A percentile compares a stretch with the other conserved stretches of the same genome.
Conservation (phyloP, 2,113 vertebrate genomes). For the Rutilus rutilus region DNA sequence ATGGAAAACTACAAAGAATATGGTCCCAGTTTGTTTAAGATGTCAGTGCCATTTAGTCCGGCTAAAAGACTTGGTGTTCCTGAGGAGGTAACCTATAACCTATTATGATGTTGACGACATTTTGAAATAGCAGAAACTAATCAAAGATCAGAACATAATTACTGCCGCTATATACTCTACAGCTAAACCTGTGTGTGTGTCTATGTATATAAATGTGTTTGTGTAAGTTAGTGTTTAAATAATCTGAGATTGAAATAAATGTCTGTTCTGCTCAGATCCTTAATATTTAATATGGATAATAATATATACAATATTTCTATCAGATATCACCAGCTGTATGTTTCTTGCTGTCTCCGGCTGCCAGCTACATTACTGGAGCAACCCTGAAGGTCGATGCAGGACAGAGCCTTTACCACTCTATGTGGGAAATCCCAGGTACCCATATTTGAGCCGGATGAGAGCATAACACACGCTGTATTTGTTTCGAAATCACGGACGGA, state of each 20-base stretch:
- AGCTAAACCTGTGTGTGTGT: too few species aligned
- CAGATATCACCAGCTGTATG: conserved; percentile 89
- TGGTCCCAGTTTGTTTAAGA: conserved; percentile 75
- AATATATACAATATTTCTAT: background rate
- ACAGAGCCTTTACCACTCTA: conserved; percentile 75
- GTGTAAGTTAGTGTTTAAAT: background rate
- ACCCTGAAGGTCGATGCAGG: conserved; percentile 86
- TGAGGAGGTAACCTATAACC: conserved; percentile 80
- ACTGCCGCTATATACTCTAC: too few species aligned
- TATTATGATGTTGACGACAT: background rate
- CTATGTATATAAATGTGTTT: too few species aligned
- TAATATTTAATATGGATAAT: too few species aligned
- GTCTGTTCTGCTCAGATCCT: too few species aligned
- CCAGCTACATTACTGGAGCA: conserved; percentile 88
- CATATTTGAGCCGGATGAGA: background rate
- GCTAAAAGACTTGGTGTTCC: conserved; percentile 86
- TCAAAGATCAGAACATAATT: too few species aligned
- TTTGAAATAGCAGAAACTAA: background rate
- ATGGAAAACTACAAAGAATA: conserved; percentile 85
- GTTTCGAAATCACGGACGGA: background rate
- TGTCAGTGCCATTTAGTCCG: conserved; percentile 72
- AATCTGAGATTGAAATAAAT: background rate
- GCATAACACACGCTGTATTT: background rate
- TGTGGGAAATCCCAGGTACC: conserved; percentile 81
- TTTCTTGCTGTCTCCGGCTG: conserved; percentile 90